Evolutionary conservation across 2,113 vertebrate species (phyloP), one percentile per base, ranked within the genome.

Genomic region (Polypterus senegalus): DNA sequence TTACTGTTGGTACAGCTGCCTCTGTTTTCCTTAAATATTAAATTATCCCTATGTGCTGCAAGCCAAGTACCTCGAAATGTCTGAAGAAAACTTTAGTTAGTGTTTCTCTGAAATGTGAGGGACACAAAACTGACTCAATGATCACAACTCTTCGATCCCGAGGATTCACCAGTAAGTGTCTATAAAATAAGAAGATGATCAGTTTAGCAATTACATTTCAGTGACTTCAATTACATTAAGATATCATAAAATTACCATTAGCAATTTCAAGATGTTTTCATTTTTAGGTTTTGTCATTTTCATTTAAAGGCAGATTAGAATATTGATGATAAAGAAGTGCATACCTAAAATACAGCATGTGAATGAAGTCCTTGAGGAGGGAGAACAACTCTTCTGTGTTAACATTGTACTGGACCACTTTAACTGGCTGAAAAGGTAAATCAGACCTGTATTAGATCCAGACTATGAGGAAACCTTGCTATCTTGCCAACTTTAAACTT

Each of bases 301-400:
- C 27, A 27, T 27, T 27, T 27, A 27, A 27, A 2, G 43, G 43
- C 54, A 11, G 9, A 55, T 55, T 10, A 10, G 43, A 55, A 3
- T 10, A 55, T 5, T 5, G 6, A 3, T 11, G 54, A 55, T 5
- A 27, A 55, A 45, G 5, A 64, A 64, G 3, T 9, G 3, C 4
- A 47, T 69, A 98, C 96, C 96, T 93, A 85, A 99, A 99, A 81
- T 98, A 99, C 1, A 99, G 79, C 71, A 89, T 89, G 66, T 99
- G 96, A 75, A 99, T 93, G 62, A 99, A 99, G 69, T 99, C 95
- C 83, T 97, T 97, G 71, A 99, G 87, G 61, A 92, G 93, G 2
- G 87, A 88, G 77, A 98, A 98, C 1, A 98, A 83, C 74, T 99
- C 94, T 71, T 99, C 96, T 66, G 95, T 98, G 66, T 99, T 99